Evolutionary conservation across 2,113 vertebrate species (phyloP).

Genomic region (Pristiophorus japonicus): DNA sequence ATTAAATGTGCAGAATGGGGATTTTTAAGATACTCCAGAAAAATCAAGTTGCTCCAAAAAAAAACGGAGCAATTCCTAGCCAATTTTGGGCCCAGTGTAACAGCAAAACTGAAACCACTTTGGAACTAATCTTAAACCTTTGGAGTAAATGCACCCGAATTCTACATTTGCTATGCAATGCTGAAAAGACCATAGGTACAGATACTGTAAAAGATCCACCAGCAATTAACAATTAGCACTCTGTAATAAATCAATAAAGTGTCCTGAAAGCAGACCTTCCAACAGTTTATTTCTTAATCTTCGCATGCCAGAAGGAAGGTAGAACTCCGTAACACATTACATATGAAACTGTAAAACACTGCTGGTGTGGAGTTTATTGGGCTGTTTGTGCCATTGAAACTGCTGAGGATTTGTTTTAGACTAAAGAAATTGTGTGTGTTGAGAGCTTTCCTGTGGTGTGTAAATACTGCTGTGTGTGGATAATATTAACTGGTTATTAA

Average conservation of each 20-base stretch:
- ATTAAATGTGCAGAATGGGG: too few species aligned
- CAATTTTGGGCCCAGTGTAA: too few species aligned
- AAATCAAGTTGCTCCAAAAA: too few species aligned
- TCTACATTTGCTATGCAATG: too few species aligned
- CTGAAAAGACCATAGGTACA: too few species aligned
- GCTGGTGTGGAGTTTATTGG: background rate
- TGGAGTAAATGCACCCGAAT: too few species aligned
- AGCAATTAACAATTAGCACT: background rate
- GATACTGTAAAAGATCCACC: background rate
- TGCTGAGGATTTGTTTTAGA: background rate
- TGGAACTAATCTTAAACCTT: too few species aligned
- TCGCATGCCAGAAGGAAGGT: background rate
- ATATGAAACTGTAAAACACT: background rate
- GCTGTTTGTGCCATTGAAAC: background rate
- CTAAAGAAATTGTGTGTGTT: background rate
- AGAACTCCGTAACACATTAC: background rate
- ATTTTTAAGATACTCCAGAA: too few species aligned
- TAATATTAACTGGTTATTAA: background rate
- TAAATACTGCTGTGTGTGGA: background rate
- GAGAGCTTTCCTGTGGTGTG: background rate
- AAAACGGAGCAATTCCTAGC: too few species aligned
- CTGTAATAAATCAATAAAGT: background rate
- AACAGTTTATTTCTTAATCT: background rate
- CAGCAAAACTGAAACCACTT: too few species aligned
- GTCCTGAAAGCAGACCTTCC: too few species aligned